phyloP scores from a whole-genome alignment of 1,140 invertebrate species.

The Drosophila willistoni region DNA sequence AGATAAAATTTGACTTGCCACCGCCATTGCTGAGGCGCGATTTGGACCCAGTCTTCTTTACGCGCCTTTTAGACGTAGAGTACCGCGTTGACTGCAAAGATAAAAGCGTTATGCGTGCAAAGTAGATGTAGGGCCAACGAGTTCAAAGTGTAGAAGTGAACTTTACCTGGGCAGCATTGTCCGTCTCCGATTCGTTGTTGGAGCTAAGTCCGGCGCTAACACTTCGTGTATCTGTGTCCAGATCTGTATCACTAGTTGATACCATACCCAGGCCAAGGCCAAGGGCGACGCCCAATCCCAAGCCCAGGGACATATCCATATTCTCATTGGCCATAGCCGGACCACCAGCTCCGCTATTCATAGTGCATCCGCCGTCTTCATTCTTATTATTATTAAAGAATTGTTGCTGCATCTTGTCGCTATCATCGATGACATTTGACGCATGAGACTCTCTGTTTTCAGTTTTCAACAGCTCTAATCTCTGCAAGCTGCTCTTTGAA shows the following conservation, averaged over 20 bases:
- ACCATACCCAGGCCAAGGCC: slow-evolving; percentile 3
- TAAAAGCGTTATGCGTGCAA: neutral
- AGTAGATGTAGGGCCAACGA: neutral
- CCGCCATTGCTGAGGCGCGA: slow-evolving; percentile 14
- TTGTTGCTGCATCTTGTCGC: slow-evolving; percentile 37
- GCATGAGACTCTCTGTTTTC: neutral
- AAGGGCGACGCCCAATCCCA: slow-evolving; percentile 1
- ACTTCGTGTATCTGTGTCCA: slow-evolving; percentile 19
- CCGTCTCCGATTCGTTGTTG: slow-evolving; percentile 25
- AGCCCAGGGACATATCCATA: slow-evolving; percentile 2
- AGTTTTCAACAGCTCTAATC: slow-evolving; percentile 6
- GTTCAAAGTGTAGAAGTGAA: neutral
- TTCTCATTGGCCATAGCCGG: slow-evolving; percentile 13
- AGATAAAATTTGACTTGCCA: neutral
- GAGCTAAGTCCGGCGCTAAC: slow-evolving; percentile 25
- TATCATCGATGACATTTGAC: neutral
- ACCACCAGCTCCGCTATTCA: neutral
- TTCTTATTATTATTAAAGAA: slow-evolving; percentile 33
- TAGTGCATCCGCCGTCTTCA: slow-evolving; percentile 1
- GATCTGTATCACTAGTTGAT: slow-evolving; percentile 31
- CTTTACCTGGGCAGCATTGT: slow-evolving; percentile 26
- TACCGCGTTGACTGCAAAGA: slow-evolving; percentile 24
- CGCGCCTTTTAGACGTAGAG: slow-evolving; percentile 12
- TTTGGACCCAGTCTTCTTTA: slow-evolving; percentile 13
- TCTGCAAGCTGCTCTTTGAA: slow-evolving; percentile 26